phyloP scores from a whole-genome alignment of 2,888 invertebrate genomes.

The Petrolisthes manimaculis region DNA sequence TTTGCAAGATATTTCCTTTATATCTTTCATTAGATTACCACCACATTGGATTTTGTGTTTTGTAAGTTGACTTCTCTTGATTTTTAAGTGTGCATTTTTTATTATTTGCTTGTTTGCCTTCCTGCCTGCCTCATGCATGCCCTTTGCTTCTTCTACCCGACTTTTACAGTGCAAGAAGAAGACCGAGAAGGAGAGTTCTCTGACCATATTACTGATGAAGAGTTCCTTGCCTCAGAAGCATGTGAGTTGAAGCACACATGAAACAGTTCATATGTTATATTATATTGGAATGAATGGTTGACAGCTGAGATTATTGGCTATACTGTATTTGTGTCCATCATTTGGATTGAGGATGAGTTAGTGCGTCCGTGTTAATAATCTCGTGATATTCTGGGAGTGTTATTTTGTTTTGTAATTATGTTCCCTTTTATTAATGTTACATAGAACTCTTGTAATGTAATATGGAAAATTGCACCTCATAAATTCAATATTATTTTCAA shows the following conservation, averaged over 20 bases:
- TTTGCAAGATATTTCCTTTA: too few relatives aligned
- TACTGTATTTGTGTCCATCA: neutral
- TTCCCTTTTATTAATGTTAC: too few relatives aligned
- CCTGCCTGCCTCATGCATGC: conserved; percentile 50
- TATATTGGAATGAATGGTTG: neutral
- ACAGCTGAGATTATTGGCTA: neutral
- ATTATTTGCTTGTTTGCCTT: conserved; percentile 23
- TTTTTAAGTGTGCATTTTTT: conserved; percentile 16
- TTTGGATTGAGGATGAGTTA: too few relatives aligned
- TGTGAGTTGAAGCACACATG: conserved; percentile 42
- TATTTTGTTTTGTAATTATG: too few relatives aligned
- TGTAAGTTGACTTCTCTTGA: neutral
- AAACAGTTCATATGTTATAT: neutral
- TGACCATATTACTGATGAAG: conserved; percentile 55
- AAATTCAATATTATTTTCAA: too few relatives aligned
- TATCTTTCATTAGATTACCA: too few relatives aligned
- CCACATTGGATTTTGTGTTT: neutral
- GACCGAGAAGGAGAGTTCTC: conserved; percentile 43
- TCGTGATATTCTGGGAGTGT: too few relatives aligned
- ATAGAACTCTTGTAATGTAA: too few relatives aligned
- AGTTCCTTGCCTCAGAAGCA: conserved; percentile 58
- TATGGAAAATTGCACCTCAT: too few relatives aligned
- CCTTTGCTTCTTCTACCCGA: conserved; percentile 31
- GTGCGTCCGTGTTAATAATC: too few relatives aligned
- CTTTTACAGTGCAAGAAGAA: conserved; percentile 43